Evolutionary conservation across 2,888 invertebrate species (phyloP), one percentile per base, ranked within the genome.

Genomic region (Microctonus aethiopoides): DNA sequence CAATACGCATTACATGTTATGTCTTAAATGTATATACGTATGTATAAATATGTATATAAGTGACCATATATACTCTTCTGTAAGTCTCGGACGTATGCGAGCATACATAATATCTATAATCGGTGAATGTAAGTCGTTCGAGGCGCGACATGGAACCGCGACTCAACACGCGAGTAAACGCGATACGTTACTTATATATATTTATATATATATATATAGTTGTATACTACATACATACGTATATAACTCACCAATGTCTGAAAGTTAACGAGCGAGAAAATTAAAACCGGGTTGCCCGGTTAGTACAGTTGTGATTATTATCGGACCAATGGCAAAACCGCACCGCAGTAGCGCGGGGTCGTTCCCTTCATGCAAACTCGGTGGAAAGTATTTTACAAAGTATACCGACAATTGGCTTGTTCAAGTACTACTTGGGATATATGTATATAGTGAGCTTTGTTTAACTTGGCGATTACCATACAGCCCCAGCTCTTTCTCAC

Each of bases 1-100:
- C 80, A 77, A 79, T 80, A 78, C 75, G 76, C 74, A 77, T 75
- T 78, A 74, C 73, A 73, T 76, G 74, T 52, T 51, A 26, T 61
- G 61, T 63, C 32, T 20, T 9, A 16, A 16, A 16, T 46, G 16
- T 46, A 46, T 20, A 36, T 65, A 71, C 67, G 67, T 59, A 46
- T 34, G 32, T 26, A 39, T 46, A 41, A 6, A 34, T 54, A 67
- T 39, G 11, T 29, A 57, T 16, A 39, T 29, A 41, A 6, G 41
- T 13, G 29, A 13, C 39, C 59, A 52, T 24, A n/a, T 46, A 52
- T 16, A n/a, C 52, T 29, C 41, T 60, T 26, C 46, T 20, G 51
- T n/a, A 32, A 60, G n/a, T 16, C 52, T 26, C 13, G 13, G 13
- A 34, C 41, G 39, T 34, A 62, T n/a, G n/a, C n/a, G n/a, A n/a